These are phyloP conservation scores for Meloe dianella DNA, from an alignment of 2,888 invertebrate genomes.

Conservation along the genomic window DNA sequence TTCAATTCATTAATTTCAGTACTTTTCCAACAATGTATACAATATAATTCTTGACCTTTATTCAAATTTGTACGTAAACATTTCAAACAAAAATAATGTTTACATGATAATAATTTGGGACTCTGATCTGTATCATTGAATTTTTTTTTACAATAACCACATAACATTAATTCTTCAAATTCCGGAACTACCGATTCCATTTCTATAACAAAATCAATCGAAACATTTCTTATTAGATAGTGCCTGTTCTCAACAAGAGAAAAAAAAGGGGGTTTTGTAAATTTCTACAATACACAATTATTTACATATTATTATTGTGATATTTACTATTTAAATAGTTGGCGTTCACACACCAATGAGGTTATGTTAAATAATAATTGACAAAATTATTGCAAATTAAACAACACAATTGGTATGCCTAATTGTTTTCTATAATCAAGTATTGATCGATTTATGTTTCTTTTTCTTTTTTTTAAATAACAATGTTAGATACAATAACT, in stretches of 20 bases:
- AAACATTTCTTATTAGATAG: not conserved
- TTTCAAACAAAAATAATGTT: constrained; percentile 78
- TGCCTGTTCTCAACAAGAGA: no score
- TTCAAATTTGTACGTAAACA: constrained; percentile 73
- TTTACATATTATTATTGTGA: no score
- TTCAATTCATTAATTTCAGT: constrained; percentile 73
- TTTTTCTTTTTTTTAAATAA: no score
- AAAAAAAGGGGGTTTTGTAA: no score
- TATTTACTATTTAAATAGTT: no score
- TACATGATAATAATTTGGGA: constrained; percentile 76
- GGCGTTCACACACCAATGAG: no score
- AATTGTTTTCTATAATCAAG: not conserved
- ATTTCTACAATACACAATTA: no score
- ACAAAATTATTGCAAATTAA: no score
- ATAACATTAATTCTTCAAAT: constrained; percentile 75
- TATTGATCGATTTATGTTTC: not conserved
- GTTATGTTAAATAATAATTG: no score
- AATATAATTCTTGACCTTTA: constrained; percentile 72
- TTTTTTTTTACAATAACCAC: constrained; percentile 77
- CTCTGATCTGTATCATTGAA: constrained; percentile 76
- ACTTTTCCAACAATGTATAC: constrained; percentile 77
- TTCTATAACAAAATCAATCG: constrained; percentile 48
- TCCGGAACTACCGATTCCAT: constrained; percentile 71
- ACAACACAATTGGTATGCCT: no score
- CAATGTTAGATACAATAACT: not conserved